Conservation (phyloP, 1,140 invertebrate genomes). For the Megalonaias nervosa region DNA sequence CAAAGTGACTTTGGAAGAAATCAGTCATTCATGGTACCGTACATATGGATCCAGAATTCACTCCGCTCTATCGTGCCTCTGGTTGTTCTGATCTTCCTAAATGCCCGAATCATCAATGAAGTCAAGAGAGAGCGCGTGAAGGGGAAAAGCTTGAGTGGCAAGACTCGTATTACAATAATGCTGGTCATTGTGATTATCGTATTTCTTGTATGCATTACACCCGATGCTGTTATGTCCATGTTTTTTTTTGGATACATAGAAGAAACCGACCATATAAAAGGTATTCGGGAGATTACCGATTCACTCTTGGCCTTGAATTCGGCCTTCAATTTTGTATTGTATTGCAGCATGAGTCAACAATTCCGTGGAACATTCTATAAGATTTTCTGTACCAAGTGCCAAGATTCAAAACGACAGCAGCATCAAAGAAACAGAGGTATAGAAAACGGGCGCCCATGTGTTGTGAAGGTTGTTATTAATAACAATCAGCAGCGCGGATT, state of each 20-base stretch:
- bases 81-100: conserved; percentile 70
- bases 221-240: conserved; percentile 78
- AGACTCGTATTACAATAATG: conserved; percentile 80
- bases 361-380: conserved; percentile 73
- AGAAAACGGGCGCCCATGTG: too few relatives aligned
- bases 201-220: conserved; percentile 83
- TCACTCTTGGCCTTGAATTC: conserved; percentile 83
- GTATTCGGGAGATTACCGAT: conserved; percentile 83
- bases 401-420: not conserved
- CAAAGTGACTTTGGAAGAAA: conserved; percentile 70
- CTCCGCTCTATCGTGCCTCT: conserved; percentile 78
- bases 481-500: too few relatives aligned
- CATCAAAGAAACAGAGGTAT: not conserved
- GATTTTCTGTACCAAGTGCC: conserved; percentile 36
- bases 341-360: conserved; percentile 83
- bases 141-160: conserved; percentile 57
- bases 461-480: too few relatives aligned
- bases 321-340: conserved; percentile 83
- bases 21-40: conserved; percentile 76
- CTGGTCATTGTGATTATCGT: conserved; percentile 84
- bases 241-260: conserved; percentile 70
- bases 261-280: conserved; percentile 70
- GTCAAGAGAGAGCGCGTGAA: conserved; percentile 72
- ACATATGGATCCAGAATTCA: conserved; percentile 79
- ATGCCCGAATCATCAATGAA: conserved; percentile 81